Evolutionary conservation across 2,888 invertebrate species (phyloP), one percentile per base, ranked within the genome.

Genomic region (Yponomeuta cagnagella): DNA sequence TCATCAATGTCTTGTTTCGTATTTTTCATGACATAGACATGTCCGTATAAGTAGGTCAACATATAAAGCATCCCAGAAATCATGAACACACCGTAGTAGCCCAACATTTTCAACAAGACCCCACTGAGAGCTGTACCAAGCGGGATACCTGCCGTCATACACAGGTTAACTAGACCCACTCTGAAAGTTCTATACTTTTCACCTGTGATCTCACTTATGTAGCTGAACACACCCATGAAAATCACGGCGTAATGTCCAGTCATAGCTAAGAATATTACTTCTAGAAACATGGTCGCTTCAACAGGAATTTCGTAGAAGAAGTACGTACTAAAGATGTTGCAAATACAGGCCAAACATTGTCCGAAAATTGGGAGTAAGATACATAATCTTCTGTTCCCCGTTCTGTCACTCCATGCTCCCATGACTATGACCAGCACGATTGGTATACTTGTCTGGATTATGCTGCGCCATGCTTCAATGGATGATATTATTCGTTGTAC

Each of bases 331-430:
- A 93, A 43, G 1, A 93, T 83, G 66, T 94, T 90, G 63, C 91
- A 89, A 0, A 90, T 73, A 71, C 87, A 87, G 1, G 92, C 91
- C 70, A 92, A 71, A 2, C 93, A 81, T 75, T 94, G 94, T 1
- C 93, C 94, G 2, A 89, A 72, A 15, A 94, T 83, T 2, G 94
- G 94, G 31, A 93, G 74, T 0, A 94, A 75, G 74, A 94, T 93
- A 73, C 93, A 93, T 2, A 93, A 77, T 80, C 94, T 94, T 73
- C 94, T 84, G 68, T 93, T 89, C 1, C 93, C 93, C 5, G 93
- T 93, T 69, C 93, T 86, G 74, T 94, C 94, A 74, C 93, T 94
- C 94, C 94, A 94, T 0, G 94, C 93, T 10, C 94, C 94, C 81
- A 94, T 87, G 66, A 94, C 93, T 67, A 93, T 87, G 0, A 94